A percentile compares a stretch with the other conserved stretches of the same genome.
These are phyloP conservation scores for Panthera tigris DNA, from an alignment of 2,113 vertebrate genomes.

Conservation along the genomic window DNA sequence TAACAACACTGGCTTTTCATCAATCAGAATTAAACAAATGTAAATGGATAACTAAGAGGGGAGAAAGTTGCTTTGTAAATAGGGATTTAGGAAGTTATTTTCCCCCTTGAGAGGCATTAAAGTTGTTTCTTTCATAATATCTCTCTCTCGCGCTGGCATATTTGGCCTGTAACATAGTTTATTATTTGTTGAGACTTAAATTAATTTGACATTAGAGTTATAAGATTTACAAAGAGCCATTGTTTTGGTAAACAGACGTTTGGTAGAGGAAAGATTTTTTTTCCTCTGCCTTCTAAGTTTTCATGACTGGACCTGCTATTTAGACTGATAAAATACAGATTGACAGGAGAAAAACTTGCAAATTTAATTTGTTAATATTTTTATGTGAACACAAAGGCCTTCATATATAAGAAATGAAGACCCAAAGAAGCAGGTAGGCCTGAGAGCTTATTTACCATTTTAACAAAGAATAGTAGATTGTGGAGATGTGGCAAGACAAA, in stretches of 20 bases:
- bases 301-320: background rate
- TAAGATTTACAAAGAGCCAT: background rate
- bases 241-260: background rate
- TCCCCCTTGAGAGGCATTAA: background rate
- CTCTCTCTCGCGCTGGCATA: background rate
- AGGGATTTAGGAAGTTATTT: background rate
- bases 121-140: background rate
- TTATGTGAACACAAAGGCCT: background rate
- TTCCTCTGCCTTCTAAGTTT: background rate
- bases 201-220: constrained; percentile 30
- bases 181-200: constrained; percentile 12
- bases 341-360: background rate
- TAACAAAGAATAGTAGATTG: background rate
- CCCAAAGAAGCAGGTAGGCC: background rate
- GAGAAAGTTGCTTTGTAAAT: background rate
- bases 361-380: background rate
- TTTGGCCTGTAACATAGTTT: background rate
- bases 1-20: constrained; percentile 53
- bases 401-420: background rate
- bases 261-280: background rate
- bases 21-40: constrained; percentile 40
- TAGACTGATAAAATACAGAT: background rate
- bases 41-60: constrained; percentile 34
- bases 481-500: background rate
- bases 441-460: background rate